phyloP scores from a whole-genome alignment of 37 sponge, comb jelly and placozoan species.

The Agelas oroides region DNA sequence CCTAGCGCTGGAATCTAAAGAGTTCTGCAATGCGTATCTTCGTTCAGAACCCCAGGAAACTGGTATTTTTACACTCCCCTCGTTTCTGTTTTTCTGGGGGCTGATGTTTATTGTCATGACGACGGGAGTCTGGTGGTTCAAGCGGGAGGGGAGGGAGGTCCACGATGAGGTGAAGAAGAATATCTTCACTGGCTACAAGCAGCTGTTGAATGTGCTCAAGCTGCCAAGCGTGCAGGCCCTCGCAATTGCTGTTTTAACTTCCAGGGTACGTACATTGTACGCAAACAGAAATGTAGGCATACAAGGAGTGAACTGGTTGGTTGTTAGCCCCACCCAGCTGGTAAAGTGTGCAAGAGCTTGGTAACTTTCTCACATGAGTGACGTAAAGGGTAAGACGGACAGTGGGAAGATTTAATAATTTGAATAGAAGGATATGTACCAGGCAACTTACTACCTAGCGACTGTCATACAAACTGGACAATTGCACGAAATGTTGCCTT shows the following conservation, averaged over 20 bases:
- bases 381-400: too few species aligned
- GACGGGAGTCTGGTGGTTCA: slow-evolving; percentile 80
- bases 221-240: slow-evolving; percentile 59
- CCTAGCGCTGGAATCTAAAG: slow-evolving; percentile 90
- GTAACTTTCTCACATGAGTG: too few species aligned
- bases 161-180: slow-evolving; percentile 5
- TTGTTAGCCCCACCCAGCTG: too few species aligned
- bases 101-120: slow-evolving; percentile 86
- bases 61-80: slow-evolving; percentile 82
- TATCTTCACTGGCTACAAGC: slow-evolving; percentile 56
- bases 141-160: slow-evolving; percentile 58
- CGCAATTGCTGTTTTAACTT: slow-evolving; percentile 63
- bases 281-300: too few species aligned
- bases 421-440: too few species aligned
- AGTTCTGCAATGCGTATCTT: slow-evolving; percentile 91
- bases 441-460: too few species aligned
- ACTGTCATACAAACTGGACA: too few species aligned
- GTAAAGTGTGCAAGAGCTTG: background rate
- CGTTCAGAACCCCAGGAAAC: slow-evolving; percentile 67
- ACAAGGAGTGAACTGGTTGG: too few species aligned
- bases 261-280: slow-evolving; percentile 63
- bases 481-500: too few species aligned
- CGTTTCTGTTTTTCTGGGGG: slow-evolving; percentile 88
- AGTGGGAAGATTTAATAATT: too few species aligned
- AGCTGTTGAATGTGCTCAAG: slow-evolving; percentile 65